phyloP scores from a whole-genome alignment of 92 coral and sea anemone species.

The Siderastrea siderea region DNA sequence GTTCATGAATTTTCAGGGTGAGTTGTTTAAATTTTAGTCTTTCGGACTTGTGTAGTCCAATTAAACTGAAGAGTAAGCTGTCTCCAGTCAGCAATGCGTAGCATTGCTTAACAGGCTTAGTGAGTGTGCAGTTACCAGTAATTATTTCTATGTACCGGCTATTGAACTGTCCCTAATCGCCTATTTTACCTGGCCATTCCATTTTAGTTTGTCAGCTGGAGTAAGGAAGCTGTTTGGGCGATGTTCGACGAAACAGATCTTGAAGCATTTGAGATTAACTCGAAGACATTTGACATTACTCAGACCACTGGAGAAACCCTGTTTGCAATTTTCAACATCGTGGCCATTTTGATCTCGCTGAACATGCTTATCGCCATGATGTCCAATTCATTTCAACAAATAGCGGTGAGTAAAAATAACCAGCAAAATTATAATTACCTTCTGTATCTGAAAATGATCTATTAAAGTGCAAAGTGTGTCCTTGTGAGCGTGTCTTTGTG shows the following conservation, averaged over 20 bases:
- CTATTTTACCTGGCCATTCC: neutral
- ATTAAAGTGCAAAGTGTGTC: neutral
- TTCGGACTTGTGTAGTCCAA: no score
- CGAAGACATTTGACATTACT: conserved; percentile 69
- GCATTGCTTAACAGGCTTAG: no score
- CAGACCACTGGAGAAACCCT: conserved; percentile 79
- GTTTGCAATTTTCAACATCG: conserved; percentile 79
- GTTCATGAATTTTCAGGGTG: conserved; percentile 27
- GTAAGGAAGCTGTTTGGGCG: conserved; percentile 88
- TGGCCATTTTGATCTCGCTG: conserved; percentile 85
- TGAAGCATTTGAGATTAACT: conserved; percentile 66
- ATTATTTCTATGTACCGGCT: no score
- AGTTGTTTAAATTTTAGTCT: neutral
- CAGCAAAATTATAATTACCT: no score
- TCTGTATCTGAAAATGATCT: neutral
- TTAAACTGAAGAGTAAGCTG: no score
- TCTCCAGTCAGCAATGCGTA: no score
- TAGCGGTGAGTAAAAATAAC: conserved; percentile 71
- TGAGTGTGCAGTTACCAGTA: no score
- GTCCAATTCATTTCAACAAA: conserved; percentile 80
- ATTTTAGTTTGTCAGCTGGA: conserved; percentile 52
- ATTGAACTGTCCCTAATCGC: neutral
- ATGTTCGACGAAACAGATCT: conserved; percentile 87
- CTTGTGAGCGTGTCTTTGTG: no score
- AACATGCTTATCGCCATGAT: conserved; percentile 97